phyloP scores from a whole-genome alignment of 2,888 invertebrate genomes.

The Aelia acuminata region DNA sequence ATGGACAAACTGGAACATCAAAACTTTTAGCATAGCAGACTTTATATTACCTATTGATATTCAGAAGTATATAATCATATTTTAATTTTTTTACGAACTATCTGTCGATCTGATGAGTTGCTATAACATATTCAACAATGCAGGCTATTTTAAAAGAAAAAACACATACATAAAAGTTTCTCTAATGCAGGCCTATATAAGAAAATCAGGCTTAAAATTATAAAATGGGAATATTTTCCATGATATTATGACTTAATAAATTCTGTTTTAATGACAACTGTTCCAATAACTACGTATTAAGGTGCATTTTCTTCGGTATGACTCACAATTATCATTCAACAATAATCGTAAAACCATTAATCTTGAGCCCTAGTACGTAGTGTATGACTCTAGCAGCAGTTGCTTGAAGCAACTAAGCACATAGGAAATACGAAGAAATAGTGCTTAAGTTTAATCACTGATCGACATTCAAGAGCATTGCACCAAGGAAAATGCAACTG shows the following conservation, averaged over 20 bases:
- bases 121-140: background rate
- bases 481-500: too few relatives aligned
- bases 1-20: background rate
- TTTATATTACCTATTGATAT: background rate
- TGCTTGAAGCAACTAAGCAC: too few relatives aligned
- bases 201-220: background rate
- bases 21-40: background rate
- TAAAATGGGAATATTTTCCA: background rate
- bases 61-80: too few relatives aligned
- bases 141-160: background rate
- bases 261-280: too few relatives aligned
- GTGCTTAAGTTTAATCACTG: too few relatives aligned
- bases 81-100: background rate
- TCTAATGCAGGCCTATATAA: background rate
- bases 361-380: too few relatives aligned
- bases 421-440: too few relatives aligned
- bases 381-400: too few relatives aligned
- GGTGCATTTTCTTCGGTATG: too few relatives aligned
- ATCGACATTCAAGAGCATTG: too few relatives aligned
- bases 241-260: background rate
- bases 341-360: too few relatives aligned
- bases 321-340: too few relatives aligned
- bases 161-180: background rate
- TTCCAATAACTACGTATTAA: background rate
- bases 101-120: background rate